Base-by-base conservation (phyloP, 2,113 vertebrate species). In the Cyphomyrus discorhynchus region DNA sequence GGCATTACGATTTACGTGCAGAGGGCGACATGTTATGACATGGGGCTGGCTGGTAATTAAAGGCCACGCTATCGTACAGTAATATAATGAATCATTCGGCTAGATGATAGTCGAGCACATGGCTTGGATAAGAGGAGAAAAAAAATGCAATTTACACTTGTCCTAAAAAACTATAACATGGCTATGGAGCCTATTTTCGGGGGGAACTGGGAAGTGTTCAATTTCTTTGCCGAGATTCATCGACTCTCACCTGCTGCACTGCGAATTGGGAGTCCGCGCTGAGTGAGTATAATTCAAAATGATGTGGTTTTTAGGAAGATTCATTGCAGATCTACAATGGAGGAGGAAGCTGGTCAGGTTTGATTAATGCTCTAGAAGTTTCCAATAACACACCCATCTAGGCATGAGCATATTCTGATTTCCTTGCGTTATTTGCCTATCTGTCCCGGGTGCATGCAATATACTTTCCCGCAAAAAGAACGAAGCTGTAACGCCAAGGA, bases 101-200 rank as follows among this genome's bases (percentile, higher is more conserved):
- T 62, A 39, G 47, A 47, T 46, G 24, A 2, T 47, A 50, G 15
- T 2, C 88, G 6, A 56, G 52, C 7, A 46, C 17, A 58, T 15
- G 62, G 56, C 42, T 74, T 27, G 21, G 42, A 53, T 47, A 13
- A 49, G 56, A 21, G 11, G n/a, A 21, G 21, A 21, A 8, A 70
- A 47, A 70, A 89, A 53, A 87, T 35, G 56, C 83, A 27, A 90
- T 90, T 89, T 89, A 86, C 46, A 50, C 46, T 53, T 86, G 58
- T 31, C 45, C 47, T 50, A 56, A 62, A 24, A 56, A 62, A 49
- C 83, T 52, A 49, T 49, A 52, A 70, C 47, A 35, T 52, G 84
- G 39, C 45, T 19, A 45, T 46, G 31, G 85, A 77, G 39, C 89
- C 85, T n/a, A 77, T 87, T 87, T 87, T 87, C 84, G 5, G 82